A percentile compares a stretch with the other conserved stretches of the same genome.
These are phyloP conservation scores for Caranx melampygus DNA, from an alignment of 2,113 vertebrate species.

Conservation along the genomic window DNA sequence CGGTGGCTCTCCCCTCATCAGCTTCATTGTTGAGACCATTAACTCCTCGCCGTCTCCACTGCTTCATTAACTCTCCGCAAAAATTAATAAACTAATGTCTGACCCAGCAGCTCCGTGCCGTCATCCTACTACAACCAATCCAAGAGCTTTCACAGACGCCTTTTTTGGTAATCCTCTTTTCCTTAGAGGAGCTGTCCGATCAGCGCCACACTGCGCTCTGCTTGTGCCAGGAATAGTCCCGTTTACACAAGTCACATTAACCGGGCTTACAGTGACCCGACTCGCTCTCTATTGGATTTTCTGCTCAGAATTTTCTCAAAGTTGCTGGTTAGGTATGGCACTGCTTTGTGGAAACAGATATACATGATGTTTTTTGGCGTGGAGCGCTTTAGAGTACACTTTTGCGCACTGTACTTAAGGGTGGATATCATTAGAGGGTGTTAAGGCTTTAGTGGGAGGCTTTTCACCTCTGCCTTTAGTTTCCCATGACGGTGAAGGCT, in stretches of 20 bases:
- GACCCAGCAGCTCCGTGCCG: conserved; percentile 58
- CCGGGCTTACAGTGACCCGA: conserved; percentile 49
- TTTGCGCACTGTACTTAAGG: conserved; percentile 59
- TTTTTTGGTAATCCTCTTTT: conserved; percentile 77
- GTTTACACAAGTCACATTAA: conserved; percentile 54
- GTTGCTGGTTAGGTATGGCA: background rate
- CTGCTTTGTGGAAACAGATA: conserved; percentile 1
- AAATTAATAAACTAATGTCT: conserved; percentile 11
- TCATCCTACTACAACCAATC: conserved; percentile 76
- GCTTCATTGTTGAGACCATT: no score
- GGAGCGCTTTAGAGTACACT: background rate
- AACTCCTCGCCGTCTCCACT: background rate
- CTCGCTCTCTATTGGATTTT: conserved; percentile 49
- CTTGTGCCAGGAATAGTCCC: conserved; percentile 65
- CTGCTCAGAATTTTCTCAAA: conserved; percentile 13
- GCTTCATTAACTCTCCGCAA: conserved; percentile 30
- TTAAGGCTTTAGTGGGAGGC: background rate
- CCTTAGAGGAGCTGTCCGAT: conserved; percentile 68
- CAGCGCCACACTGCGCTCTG: conserved; percentile 59
- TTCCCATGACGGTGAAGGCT: background rate
- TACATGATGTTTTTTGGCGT: conserved; percentile 7
- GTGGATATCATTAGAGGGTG: background rate
- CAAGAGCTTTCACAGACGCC: conserved; percentile 48
- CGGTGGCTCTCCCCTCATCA: no score
- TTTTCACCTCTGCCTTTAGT: background rate